Conservation (phyloP, 2,797 vertebrate species). For the Hydrolagus colliei region DNA sequence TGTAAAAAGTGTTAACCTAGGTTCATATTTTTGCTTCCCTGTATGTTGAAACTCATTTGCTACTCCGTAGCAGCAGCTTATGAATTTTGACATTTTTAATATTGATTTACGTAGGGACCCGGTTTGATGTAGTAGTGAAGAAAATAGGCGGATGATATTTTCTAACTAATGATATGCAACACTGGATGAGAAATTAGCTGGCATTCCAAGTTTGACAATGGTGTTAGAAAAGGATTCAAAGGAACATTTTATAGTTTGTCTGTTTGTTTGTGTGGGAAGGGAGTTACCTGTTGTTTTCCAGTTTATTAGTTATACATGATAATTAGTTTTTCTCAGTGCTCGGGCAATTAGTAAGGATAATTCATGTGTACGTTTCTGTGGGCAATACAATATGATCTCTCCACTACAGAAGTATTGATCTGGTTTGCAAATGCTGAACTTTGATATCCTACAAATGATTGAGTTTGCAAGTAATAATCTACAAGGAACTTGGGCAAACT, state of each 20-base stretch:
- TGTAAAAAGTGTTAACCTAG: neutral
- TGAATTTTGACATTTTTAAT: neutral
- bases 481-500: neutral
- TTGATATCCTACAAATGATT: neutral
- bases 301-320: neutral
- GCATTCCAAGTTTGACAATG: neutral
- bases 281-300: neutral
- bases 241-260: neutral
- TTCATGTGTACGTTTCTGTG: neutral
- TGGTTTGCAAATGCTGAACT: neutral
- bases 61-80: neutral
- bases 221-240: neutral
- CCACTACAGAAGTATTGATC: neutral
- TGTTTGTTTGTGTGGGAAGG: neutral
- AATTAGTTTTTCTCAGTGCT: neutral
- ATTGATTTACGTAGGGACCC: neutral
- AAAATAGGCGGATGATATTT: neutral
- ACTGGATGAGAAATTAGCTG: neutral
- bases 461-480: conserved; percentile 12
- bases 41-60: neutral
- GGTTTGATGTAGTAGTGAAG: neutral
- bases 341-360: neutral
- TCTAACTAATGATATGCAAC: neutral
- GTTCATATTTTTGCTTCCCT: neutral
- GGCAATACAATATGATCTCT: neutral